Percentiles rank a stretch among this genome's conserved stretches.
These are phyloP conservation scores for Xiphias gladius DNA, from an alignment of 2,113 vertebrate species.

Conservation along the genomic window DNA sequence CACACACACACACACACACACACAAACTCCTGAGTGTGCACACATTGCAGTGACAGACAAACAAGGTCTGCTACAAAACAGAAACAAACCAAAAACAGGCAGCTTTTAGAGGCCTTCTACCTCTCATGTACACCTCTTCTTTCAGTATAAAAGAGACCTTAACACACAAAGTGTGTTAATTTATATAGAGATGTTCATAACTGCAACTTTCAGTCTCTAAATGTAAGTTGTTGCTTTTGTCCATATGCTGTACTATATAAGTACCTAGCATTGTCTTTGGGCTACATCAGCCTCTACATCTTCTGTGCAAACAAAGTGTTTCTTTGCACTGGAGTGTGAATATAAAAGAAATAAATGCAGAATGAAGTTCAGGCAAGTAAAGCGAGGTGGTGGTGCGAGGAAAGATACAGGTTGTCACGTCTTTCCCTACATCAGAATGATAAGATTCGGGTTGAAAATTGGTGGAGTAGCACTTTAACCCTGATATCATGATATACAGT, in stretches of 20 bases:
- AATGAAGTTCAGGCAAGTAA: background rate
- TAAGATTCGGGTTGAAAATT: background rate
- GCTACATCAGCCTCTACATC: background rate
- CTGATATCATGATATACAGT: conserved; percentile 22
- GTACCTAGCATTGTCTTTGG: background rate
- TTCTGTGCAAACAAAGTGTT: background rate
- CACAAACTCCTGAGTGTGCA: background rate
- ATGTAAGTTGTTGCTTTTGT: conserved; percentile 3
- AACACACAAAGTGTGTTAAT: too few species aligned
- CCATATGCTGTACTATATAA: conserved; percentile 5
- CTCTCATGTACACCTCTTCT: background rate
- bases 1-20: conserved; percentile 3
- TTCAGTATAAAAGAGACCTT: background rate
- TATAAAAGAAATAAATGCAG: background rate
- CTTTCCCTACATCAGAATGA: background rate
- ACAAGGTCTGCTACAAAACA: background rate
- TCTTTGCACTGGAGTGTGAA: too few species aligned
- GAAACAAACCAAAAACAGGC: background rate
- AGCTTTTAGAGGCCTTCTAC: background rate
- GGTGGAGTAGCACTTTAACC: conserved; percentile 12
- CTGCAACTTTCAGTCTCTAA: background rate
- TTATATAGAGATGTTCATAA: background rate
- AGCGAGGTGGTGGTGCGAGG: background rate
- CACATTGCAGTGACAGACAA: background rate
- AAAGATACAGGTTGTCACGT: background rate